Conservation (phyloP, 2,888 invertebrate genomes). For the Stramonita haemastoma region DNA sequence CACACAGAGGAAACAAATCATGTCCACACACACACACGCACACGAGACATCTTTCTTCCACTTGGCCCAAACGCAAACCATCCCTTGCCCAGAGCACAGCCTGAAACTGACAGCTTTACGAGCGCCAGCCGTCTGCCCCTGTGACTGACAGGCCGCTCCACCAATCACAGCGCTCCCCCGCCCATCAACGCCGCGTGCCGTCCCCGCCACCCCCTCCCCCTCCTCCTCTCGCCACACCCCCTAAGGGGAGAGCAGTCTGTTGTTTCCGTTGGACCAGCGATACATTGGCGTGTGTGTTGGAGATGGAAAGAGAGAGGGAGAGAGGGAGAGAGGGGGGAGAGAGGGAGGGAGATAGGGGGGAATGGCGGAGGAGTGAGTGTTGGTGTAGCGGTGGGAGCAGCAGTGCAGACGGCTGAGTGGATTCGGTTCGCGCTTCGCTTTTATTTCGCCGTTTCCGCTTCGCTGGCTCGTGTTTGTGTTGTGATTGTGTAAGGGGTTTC, state of each 20-base stretch:
- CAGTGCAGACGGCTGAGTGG: neutral
- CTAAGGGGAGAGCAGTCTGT: constrained; percentile 10
- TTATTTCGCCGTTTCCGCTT: neutral
- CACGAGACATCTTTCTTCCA: neutral
- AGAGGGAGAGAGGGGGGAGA: neutral
- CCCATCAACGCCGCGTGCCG: constrained; percentile 36
- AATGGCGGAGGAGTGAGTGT: neutral
- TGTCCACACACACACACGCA: neutral
- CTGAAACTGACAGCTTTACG: constrained; percentile 34
- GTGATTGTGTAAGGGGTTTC: neutral
- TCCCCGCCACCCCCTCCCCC: neutral
- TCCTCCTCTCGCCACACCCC: neutral
- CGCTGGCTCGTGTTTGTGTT: neutral
- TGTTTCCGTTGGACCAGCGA: neutral
- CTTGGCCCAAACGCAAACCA: neutral
- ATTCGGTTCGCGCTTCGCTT: neutral
- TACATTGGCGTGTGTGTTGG: constrained; percentile 3
- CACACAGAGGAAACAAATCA: neutral
- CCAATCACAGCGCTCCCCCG: constrained; percentile 24
- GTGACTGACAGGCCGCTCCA: neutral
- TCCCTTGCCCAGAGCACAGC: neutral
- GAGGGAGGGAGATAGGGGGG: no score
- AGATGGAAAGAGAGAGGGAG: neutral
- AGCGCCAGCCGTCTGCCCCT: constrained; percentile 9
- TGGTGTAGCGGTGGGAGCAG: no score